These are phyloP conservation scores for Atta colombica DNA, from an alignment of 1,140 invertebrate species.

Conservation along the genomic window DNA sequence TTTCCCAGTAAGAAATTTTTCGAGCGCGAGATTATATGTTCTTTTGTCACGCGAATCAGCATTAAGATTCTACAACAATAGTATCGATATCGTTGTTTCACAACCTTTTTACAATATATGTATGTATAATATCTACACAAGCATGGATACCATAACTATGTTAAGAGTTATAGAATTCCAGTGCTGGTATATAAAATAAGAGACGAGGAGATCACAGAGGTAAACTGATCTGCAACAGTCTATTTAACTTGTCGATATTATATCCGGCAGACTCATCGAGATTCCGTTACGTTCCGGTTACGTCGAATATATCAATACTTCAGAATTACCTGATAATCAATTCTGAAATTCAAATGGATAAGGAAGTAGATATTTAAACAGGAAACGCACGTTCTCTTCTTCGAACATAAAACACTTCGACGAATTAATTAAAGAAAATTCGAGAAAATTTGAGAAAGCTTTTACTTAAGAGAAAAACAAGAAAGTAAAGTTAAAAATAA, in stretches of 20 bases:
- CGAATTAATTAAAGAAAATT: not conserved
- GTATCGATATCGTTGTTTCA: too few species aligned
- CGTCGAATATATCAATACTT: not conserved
- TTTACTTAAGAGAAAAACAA: not conserved
- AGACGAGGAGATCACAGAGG: not conserved
- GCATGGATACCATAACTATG: too few species aligned
- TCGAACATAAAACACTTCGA: not conserved
- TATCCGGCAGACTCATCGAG: not conserved
- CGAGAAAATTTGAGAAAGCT: too few species aligned
- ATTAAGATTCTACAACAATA: too few species aligned
- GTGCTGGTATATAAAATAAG: too few species aligned
- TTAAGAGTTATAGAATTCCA: too few species aligned
- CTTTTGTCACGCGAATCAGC: too few species aligned
- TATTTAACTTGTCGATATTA: slow-evolving; percentile 18
- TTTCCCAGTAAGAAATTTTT: slow-evolving; percentile 1
- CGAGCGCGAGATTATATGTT: slow-evolving; percentile 7
- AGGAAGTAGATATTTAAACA: not conserved
- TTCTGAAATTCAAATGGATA: not conserved
- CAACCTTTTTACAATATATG: too few species aligned
- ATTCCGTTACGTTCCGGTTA: not conserved
- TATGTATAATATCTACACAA: too few species aligned
- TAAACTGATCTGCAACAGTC: not conserved
- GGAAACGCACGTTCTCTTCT: not conserved
- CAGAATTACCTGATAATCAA: not conserved
- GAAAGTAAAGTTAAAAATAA: not conserved